phyloP scores from a whole-genome alignment of 64 coral and sea anemone species.

The Catalaphyllia jardinei region DNA sequence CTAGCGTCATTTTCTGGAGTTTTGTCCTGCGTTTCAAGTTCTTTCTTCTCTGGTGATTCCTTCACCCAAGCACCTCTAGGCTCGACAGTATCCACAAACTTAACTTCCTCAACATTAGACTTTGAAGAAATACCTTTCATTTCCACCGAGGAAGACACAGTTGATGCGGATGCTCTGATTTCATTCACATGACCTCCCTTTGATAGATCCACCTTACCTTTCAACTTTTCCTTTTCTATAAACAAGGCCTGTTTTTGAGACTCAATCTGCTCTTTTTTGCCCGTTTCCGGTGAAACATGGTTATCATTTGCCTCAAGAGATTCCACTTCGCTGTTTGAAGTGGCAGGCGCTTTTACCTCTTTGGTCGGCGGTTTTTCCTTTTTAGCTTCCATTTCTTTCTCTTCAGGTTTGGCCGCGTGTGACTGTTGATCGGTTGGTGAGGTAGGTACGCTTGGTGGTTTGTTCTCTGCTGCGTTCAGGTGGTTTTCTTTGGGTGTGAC shows the following conservation, averaged over 20 bases:
- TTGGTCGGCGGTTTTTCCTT: not conserved
- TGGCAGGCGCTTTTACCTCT: not conserved
- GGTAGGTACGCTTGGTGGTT: not conserved
- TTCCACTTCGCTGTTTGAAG: not conserved
- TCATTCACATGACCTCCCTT: not conserved
- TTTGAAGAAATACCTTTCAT: not conserved
- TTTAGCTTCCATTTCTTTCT: constrained; percentile 9
- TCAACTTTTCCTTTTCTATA: not conserved
- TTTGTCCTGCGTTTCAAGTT: constrained; percentile 4
- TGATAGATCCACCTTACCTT: not conserved
- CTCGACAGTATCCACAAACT: not conserved
- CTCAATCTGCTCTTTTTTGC: not conserved
- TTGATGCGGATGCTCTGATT: not conserved
- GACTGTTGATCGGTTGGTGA: constrained; percentile 5
- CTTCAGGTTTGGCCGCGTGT: not conserved
- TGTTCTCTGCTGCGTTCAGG: not conserved
- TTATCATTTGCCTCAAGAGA: not conserved
- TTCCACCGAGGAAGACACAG: not conserved
- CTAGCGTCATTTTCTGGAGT: not conserved
- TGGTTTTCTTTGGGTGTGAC: constrained; percentile 12
- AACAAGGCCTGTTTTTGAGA: not conserved
- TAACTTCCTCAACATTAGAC: not conserved
- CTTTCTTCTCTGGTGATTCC: not conserved
- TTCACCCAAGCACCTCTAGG: not conserved
- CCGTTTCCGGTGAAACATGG: not conserved